Percentiles rank a stretch among this genome's conserved stretches.
Conservation (phyloP, 2,113 vertebrate species). For the Mugil cephalus region DNA sequence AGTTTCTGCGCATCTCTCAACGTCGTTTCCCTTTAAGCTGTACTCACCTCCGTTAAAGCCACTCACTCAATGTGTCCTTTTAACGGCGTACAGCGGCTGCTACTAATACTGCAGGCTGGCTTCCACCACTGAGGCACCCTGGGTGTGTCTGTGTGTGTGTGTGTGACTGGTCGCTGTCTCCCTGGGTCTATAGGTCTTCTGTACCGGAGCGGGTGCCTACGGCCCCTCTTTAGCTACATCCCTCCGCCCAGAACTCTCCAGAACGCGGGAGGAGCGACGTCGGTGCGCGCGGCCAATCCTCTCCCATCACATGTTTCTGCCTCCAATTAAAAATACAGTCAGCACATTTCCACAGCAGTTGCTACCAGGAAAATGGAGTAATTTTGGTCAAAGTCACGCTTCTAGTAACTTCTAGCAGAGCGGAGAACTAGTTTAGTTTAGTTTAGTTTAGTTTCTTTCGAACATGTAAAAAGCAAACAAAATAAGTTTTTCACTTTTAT, state of each 20-base stretch:
- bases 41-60: conserved; percentile 40
- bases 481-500: too few species aligned
- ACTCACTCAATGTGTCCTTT: background rate
- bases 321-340: conserved; percentile 33
- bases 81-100: background rate
- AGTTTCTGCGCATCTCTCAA: too few species aligned
- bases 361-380: conserved; percentile 5
- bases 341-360: background rate
- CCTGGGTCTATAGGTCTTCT: background rate
- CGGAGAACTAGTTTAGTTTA: too few species aligned
- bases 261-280: conserved; percentile 53
- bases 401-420: conserved; percentile 8
- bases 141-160: background rate
- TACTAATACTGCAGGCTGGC: background rate
- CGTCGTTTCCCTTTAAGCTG: too few species aligned
- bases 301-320: background rate
- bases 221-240: conserved; percentile 16
- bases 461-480: too few species aligned
- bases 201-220: background rate
- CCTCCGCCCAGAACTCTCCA: conserved; percentile 64
- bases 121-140: background rate
- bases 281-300: conserved; percentile 23
- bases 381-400: background rate
- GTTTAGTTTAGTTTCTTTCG: too few species aligned
- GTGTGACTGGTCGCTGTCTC: background rate